Base-by-base conservation (phyloP, 2,888 invertebrate genomes). In the Cryptocephalus moraei region DNA sequence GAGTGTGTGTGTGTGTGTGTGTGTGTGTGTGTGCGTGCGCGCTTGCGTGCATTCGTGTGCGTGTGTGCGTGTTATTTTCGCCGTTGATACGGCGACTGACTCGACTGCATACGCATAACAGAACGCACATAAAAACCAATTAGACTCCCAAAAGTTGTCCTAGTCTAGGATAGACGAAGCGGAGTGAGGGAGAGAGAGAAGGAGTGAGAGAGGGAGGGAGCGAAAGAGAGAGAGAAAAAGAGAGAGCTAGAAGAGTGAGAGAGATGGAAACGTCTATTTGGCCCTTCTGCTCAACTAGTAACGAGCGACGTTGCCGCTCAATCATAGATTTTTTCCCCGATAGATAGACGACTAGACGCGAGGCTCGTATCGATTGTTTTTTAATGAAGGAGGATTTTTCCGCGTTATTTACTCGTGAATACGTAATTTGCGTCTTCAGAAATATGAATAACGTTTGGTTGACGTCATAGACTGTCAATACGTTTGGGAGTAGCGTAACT, bases 121-220 rank as follows among this genome's bases (percentile, higher is more conserved):
- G 48, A 53, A 54, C 52, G 52, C 54, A 50, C 49, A 49, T 48
- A 50, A 52, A 51, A 51, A 55, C 56, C 54, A 56, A 56, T 56
- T 56, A 55, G 52, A 52, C 50, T 38, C 41, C 47, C 49, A 49
- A 54, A 52, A 56, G 56, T 56, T 56, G 56, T 56, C 56, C 56
- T 56, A 56, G 56, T 53, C 53, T 56, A 54, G 55, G 52, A 56
- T 54, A 51, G 56, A 49, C 55, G 41, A 54, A 55, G 48, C 49
- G 46, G 39, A 49, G 44, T 45, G 51, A 53, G 47, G 46, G 39
- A 44, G 34, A 14, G 31, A 41, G 48, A 40, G 31, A 39, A 36
- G 13, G 10, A 14, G 36, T 36, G 33, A 43, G 32, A 3, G 44
- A 39, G 12, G 46, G 39, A 49, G 44, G 45, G 51, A 53, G 47